Evolutionary conservation across 2,113 vertebrate genomes (phyloP).

Genomic region (Scortum barcoo): DNA sequence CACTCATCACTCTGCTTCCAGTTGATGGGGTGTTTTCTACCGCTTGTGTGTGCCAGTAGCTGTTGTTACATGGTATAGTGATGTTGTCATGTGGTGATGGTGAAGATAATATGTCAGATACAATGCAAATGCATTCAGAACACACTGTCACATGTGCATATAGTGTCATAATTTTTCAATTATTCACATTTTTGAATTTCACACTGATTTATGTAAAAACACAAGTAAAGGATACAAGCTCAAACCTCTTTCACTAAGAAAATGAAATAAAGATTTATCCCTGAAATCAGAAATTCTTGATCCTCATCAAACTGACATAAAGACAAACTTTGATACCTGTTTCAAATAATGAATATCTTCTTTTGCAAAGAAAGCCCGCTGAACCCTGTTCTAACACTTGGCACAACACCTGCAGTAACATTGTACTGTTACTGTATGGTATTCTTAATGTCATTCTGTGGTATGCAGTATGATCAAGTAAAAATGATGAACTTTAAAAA

Average conservation of each 20-base stretch:
- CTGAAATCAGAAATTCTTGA: background rate
- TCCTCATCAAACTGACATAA: background rate
- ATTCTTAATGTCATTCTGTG: background rate
- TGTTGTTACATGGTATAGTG: slow-evolving; percentile 33
- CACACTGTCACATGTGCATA: too few species aligned
- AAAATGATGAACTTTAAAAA: too few species aligned
- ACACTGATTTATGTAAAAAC: background rate
- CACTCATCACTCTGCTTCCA: slow-evolving; percentile 63
- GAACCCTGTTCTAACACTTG: background rate
- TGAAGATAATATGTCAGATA: slow-evolving; percentile 10
- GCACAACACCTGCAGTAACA: too few species aligned
- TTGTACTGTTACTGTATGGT: background rate
- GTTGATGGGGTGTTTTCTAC: slow-evolving; percentile 41
- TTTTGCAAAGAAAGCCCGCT: background rate
- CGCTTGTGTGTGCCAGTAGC: slow-evolving; percentile 30
- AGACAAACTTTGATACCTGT: background rate
- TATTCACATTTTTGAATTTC: background rate
- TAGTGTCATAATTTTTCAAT: background rate
- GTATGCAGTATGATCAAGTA: background rate
- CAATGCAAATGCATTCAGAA: background rate
- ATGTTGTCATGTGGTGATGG: too few species aligned
- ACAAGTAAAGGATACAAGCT: background rate
- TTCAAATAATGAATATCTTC: background rate
- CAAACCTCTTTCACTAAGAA: background rate
- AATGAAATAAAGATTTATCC: background rate